Percentiles rank a stretch among this genome's conserved stretches.
Conservation (phyloP, 2,888 invertebrate species). For the Athalia circularis region DNA sequence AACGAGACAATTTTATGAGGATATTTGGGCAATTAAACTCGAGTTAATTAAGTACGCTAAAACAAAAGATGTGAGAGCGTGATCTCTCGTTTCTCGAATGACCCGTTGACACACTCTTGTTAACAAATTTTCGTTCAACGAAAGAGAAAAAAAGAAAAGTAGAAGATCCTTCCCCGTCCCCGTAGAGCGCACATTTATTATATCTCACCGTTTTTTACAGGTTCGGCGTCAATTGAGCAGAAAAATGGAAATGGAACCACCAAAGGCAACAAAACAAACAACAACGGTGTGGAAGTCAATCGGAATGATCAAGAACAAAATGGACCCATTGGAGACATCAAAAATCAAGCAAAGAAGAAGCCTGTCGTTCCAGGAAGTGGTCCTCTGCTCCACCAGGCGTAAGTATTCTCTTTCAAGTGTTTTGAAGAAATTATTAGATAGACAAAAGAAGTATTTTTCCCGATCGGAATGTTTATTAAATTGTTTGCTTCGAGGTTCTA, state of each 20-base stretch:
- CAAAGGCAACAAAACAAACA: conserved; percentile 69
- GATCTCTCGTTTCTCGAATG: background rate
- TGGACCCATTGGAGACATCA: conserved; percentile 63
- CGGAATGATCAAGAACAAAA: conserved; percentile 69
- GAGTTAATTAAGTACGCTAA: background rate
- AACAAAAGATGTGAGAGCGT: background rate
- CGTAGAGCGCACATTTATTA: background rate
- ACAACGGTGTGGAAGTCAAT: conserved; percentile 70
- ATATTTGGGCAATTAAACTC: conserved; percentile 9
- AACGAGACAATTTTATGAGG: background rate
- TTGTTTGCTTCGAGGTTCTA: conserved; percentile 12
- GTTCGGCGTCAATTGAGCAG: conserved; percentile 69
- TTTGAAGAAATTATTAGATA: conserved; percentile 32
- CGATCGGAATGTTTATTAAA: background rate
- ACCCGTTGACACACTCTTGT: background rate
- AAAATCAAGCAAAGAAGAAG: conserved; percentile 69
- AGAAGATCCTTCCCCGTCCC: background rate
- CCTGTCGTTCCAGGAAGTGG: conserved; percentile 73
- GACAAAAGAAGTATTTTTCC: too few relatives aligned
- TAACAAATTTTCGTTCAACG: background rate
- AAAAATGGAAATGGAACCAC: conserved; percentile 68
- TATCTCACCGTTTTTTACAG: conserved; percentile 56
- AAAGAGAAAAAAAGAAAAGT: background rate
- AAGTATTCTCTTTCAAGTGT: conserved; percentile 62
- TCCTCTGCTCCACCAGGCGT: conserved; percentile 77